Percentiles rank a stretch among this genome's conserved stretches.
These are phyloP conservation scores for Leptinotarsa haldemani DNA, from an alignment of 2,888 invertebrate species.

Conservation along the genomic window DNA sequence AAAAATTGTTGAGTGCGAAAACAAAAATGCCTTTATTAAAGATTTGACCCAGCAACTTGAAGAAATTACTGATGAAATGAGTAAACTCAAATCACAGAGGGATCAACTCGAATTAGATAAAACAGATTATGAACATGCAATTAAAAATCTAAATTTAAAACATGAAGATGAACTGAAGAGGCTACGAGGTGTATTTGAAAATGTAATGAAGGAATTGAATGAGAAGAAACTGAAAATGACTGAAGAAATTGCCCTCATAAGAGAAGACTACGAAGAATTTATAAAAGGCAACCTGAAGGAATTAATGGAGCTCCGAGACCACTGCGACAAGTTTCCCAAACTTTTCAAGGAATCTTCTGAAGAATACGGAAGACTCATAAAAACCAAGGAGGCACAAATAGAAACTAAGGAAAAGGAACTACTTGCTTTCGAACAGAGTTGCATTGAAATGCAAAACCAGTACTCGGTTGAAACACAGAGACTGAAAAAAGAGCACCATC, in stretches of 20 bases:
- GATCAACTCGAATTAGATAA: constrained; percentile 63
- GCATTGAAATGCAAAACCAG: constrained; percentile 43
- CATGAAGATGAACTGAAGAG: constrained; percentile 63
- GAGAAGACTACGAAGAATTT: constrained; percentile 42
- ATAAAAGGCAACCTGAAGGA: constrained; percentile 30
- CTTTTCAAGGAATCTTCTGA: constrained; percentile 23
- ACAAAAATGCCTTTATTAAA: constrained; percentile 68
- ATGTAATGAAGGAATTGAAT: constrained; percentile 65
- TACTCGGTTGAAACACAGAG: constrained; percentile 53
- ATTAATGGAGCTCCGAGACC: constrained; percentile 25
- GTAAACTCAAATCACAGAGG: constrained; percentile 63
- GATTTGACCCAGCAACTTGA: constrained; percentile 68
- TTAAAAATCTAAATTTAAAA: constrained; percentile 64
- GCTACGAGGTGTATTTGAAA: constrained; percentile 63
- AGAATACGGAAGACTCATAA: constrained; percentile 34
- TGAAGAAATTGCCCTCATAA: constrained; percentile 41
- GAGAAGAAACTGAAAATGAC: constrained; percentile 58
- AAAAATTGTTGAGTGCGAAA: constrained; percentile 69
- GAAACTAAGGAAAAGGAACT: constrained; percentile 47
- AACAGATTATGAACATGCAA: constrained; percentile 63
- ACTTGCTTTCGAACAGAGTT: constrained; percentile 46
- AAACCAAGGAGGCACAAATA: constrained; percentile 38
- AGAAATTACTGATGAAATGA: constrained; percentile 66
- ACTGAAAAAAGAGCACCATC: constrained; percentile 53
- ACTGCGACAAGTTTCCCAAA: constrained; percentile 23